A percentile compares a stretch with the other conserved stretches of the same genome.
Conservation (phyloP, 2,888 invertebrate species). For the Micoletzkya japonica region DNA sequence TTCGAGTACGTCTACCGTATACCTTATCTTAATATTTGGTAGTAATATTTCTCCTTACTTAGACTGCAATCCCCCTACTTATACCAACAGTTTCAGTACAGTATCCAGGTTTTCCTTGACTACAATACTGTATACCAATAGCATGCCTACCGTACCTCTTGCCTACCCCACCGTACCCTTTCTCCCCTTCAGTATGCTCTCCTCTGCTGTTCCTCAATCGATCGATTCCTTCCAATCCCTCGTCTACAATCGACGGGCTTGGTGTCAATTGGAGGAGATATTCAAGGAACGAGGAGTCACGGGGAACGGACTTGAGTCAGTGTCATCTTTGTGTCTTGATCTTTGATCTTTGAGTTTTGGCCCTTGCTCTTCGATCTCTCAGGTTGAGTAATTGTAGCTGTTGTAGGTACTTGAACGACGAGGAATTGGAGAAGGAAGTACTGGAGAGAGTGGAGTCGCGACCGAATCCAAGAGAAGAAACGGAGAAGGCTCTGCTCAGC, state of each 20-base stretch:
- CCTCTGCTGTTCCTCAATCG: slow-evolving; percentile 55
- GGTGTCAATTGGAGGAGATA: slow-evolving; percentile 34
- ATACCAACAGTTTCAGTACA: no score
- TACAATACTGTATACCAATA: no score
- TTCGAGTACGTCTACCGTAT: slow-evolving; percentile 63
- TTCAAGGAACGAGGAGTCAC: slow-evolving; percentile 28
- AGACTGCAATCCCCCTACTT: no score
- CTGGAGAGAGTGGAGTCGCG: background rate
- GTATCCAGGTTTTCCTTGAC: no score
- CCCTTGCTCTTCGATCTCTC: background rate
- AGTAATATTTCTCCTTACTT: background rate
- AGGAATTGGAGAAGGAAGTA: slow-evolving; percentile 6
- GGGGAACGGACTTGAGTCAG: slow-evolving; percentile 21
- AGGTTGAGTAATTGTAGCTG: background rate
- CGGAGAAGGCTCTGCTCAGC: background rate
- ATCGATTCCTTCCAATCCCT: slow-evolving; percentile 53
- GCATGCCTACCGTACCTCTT: background rate
- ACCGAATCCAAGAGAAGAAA: background rate
- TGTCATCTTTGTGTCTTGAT: background rate
- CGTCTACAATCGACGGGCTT: slow-evolving; percentile 52
- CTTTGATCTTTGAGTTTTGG: background rate
- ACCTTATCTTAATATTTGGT: background rate
- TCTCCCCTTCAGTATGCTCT: slow-evolving; percentile 48
- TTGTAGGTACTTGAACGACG: slow-evolving; percentile 13
- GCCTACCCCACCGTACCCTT: background rate